Conservation (phyloP, 2,113 vertebrate genomes). For the Chaetodon trifascialis region DNA sequence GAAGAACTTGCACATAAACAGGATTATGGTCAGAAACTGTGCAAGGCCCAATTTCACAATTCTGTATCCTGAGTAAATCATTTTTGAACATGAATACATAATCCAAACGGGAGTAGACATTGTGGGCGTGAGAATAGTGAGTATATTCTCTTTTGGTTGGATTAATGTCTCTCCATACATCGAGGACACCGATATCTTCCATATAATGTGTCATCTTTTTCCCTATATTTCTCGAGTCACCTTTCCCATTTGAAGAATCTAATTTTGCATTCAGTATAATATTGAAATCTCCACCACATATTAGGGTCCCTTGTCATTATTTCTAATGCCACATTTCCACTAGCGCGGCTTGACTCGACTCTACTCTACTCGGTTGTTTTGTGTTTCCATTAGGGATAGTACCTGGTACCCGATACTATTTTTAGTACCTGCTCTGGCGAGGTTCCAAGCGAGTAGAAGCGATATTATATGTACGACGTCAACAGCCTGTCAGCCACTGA, state of each 20-base stretch:
- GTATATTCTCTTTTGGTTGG: neutral
- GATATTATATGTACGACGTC: too few relatives aligned
- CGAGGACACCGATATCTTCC: neutral
- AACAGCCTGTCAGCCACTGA: too few relatives aligned
- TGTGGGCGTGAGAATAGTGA: neutral
- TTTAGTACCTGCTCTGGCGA: too few relatives aligned
- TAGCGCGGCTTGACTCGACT: too few relatives aligned
- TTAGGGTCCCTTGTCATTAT: neutral
- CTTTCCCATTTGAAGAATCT: neutral
- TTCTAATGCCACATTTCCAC: too few relatives aligned
- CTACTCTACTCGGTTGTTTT: too few relatives aligned
- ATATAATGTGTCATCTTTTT: neutral
- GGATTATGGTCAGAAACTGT: neutral
- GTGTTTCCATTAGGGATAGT: too few relatives aligned
- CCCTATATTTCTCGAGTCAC: neutral
- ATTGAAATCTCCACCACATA: too few relatives aligned
- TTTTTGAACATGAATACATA: neutral
- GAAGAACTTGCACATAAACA: neutral
- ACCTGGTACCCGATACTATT: too few relatives aligned
- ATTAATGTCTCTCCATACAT: neutral
- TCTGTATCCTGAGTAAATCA: too few relatives aligned
- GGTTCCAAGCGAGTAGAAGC: too few relatives aligned
- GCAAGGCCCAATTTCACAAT: neutral
- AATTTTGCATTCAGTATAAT: neutral
- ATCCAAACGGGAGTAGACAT: neutral